These are phyloP conservation scores for Diglossa cyanea DNA, from an alignment of 2,797 vertebrate species.

Conservation along the genomic window DNA sequence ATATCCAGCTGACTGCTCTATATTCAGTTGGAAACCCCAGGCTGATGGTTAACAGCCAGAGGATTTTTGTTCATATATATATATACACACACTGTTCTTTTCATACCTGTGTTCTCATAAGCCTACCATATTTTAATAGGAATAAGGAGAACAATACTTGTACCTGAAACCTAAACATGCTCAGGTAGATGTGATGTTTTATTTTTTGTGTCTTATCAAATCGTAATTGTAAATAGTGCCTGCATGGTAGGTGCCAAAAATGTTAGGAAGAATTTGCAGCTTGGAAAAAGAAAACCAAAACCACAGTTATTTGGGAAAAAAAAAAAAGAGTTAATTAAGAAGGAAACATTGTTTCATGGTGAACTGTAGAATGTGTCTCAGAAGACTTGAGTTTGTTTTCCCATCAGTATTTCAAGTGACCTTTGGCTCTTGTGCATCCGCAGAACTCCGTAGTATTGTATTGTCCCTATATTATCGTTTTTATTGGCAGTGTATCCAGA, in stretches of 20 bases:
- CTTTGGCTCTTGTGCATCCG: constrained; percentile 66
- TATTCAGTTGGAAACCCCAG: neutral
- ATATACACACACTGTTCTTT: neutral
- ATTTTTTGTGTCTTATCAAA: neutral
- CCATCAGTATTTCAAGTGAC: constrained; percentile 70
- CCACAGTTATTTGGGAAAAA: neutral
- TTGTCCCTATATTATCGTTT: constrained; percentile 70
- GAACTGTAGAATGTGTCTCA: constrained; percentile 42
- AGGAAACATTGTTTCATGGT: constrained; percentile 63
- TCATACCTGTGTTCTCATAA: neutral
- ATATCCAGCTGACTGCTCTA: neutral
- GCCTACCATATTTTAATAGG: neutral
- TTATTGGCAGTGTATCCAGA: constrained; percentile 70
- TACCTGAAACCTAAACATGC: neutral
- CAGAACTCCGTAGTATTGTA: constrained; percentile 66
- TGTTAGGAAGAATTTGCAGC: neutral
- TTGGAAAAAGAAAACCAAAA: constrained; percentile 16
- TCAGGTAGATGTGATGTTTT: neutral
- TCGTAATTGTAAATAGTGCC: neutral
- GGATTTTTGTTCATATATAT: neutral
- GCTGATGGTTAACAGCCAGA: neutral
- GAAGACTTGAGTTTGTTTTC: constrained; percentile 64
- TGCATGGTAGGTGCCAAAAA: neutral
- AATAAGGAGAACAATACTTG: neutral
- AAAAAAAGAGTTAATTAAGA: constrained; percentile 18